Base-by-base conservation (phyloP, 2,888 invertebrate genomes). In the Latrodectus hesperus region DNA sequence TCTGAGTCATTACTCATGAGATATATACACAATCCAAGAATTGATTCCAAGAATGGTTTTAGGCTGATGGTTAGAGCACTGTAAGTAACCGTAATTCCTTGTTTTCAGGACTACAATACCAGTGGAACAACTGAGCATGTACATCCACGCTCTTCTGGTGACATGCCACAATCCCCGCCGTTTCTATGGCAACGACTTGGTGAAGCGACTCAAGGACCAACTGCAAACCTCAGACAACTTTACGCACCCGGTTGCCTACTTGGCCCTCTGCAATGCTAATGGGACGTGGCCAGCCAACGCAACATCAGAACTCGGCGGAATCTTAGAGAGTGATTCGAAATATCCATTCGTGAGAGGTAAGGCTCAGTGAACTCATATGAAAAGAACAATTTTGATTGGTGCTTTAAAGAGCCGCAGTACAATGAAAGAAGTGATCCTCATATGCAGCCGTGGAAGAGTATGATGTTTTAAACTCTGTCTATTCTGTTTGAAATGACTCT, bases 61-160 rank as follows among this genome's bases (percentile, higher is more conserved):
- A 38, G 6, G 6, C 38, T 38, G 38, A 38, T 38, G 38, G 6
- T 38, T 6, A 38, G 38, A 38, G n/a, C n/a, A n/a, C n/a, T n/a
- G n/a, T n/a, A n/a, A n/a, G 38, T 6, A 4, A 38, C 4, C 38
- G 6, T 6, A 38, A 1, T 38, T 38, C 38, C 38, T 38, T 38
- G 6, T 6, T 38, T 38, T 38, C 38, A 38, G 38, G 38, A 1
- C 38, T 4, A 6, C 38, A 38, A 38, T 38, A 38, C 0, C 38
- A 38, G 6, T 38, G 38, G 60, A 60, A 12, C 55, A 76, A n/a
- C 55, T 83, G 16, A 71, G 83, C 60, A 83, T 71, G 64, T 6
- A 75, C 17, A 16, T 83, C n/a, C 75, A 83, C 55, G 52, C 83
- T 9, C 60, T 83, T 14, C 49, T 83, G 49, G 75, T 76, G 9